These are phyloP conservation scores for Conus ventricosus DNA, from an alignment of 1,140 invertebrate genomes.

Conservation along the genomic window DNA sequence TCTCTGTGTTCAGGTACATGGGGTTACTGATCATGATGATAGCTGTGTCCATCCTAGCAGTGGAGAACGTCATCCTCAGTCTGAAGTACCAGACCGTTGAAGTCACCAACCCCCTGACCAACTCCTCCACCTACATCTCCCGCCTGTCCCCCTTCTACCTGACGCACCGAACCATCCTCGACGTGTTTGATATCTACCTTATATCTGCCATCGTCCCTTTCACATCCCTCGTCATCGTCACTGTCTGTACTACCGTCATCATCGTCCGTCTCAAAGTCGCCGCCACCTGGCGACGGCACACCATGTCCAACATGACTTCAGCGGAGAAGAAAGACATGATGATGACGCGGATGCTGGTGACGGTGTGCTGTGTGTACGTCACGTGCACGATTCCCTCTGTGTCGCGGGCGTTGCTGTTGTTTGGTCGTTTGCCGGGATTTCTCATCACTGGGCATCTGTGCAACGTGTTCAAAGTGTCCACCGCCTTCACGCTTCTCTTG, in stretches of 20 bases:
- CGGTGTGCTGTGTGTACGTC: constrained; percentile 13
- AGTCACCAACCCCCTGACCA: background rate
- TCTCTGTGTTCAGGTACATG: background rate
- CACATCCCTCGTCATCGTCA: background rate
- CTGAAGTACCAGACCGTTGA: constrained; percentile 1
- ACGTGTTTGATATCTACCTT: background rate
- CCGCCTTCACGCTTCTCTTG: background rate
- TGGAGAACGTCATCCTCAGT: background rate
- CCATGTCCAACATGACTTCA: background rate
- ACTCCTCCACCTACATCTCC: constrained; percentile 11
- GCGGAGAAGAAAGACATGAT: background rate
- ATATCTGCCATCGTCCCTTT: background rate
- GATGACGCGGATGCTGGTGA: constrained; percentile 15
- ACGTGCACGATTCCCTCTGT: background rate
- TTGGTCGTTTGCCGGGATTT: background rate
- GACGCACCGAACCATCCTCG: background rate
- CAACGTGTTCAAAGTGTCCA: constrained; percentile 1
- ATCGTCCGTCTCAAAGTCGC: constrained; percentile 11
- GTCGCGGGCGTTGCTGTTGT: background rate
- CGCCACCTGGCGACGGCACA: background rate
- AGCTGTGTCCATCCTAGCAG: background rate
- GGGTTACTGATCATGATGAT: background rate
- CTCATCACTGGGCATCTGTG: constrained; percentile 3
- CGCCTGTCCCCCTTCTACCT: constrained; percentile 15
- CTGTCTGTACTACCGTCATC: constrained; percentile 6